A percentile compares a stretch with the other conserved stretches of the same genome.
phyloP scores from a whole-genome alignment of 2,888 invertebrate genomes.

The Drosophila nr. medialis region DNA sequence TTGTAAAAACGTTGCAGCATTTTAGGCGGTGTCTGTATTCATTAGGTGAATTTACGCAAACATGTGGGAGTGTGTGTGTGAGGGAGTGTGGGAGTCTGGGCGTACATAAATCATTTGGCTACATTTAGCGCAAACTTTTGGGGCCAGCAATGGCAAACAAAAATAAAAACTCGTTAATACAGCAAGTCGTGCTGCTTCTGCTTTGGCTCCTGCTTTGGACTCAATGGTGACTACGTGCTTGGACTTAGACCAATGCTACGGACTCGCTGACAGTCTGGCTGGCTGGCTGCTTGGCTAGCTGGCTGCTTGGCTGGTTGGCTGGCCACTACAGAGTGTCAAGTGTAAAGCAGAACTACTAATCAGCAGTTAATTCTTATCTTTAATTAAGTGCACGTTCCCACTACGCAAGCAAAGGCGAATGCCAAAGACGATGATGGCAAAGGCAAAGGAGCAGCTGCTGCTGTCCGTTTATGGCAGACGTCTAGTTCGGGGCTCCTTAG shows the following conservation, averaged over 20 bases:
- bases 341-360: conserved; percentile 83
- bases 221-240: neutral
- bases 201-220: conserved; percentile 3
- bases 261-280: neutral
- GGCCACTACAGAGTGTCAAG: conserved; percentile 71
- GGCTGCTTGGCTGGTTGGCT: neutral
- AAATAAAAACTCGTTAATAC: conserved; percentile 78
- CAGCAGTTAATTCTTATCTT: conserved; percentile 84
- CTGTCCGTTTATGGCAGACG: conserved; percentile 69
- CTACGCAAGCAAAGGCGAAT: conserved; percentile 53
- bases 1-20: conserved; percentile 49
- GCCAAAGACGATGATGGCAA: conserved; percentile 6
- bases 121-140: conserved; percentile 65
- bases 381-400: conserved; percentile 84
- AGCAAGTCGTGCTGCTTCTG: conserved; percentile 59
- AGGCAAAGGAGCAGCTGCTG: conserved; percentile 9
- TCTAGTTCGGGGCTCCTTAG: conserved; percentile 32
- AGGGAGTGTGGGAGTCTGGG: conserved; percentile 7
- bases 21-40: conserved; percentile 31
- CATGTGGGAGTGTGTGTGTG: conserved; percentile 9
- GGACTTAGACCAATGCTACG: conserved; percentile 55
- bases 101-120: conserved; percentile 81
- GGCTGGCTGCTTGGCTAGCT: neutral
- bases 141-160: conserved; percentile 56
- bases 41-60: conserved; percentile 3